A percentile compares a stretch with the other conserved stretches of the same genome.
phyloP scores from a whole-genome alignment of 2,888 invertebrate genomes.

The Silvanus unidentatus region DNA sequence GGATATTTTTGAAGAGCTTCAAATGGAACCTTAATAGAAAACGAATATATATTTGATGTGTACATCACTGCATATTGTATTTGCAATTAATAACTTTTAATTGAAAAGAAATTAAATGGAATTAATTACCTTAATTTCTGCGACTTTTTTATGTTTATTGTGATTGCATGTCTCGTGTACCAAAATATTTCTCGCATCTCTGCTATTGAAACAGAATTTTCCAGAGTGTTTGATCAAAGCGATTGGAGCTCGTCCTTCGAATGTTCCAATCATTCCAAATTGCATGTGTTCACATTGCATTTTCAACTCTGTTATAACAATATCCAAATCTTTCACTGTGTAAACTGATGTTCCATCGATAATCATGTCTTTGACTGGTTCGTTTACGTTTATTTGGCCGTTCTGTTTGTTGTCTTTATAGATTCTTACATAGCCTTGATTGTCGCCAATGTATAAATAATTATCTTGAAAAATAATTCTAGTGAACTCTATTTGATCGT shows the following conservation, averaged over 20 bases:
- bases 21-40: too few relatives aligned
- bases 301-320: constrained; percentile 57
- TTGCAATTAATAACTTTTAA: too few relatives aligned
- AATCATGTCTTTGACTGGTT: constrained; percentile 59
- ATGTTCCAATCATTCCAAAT: constrained; percentile 46
- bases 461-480: constrained; percentile 41
- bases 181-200: constrained; percentile 52
- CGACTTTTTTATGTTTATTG: constrained; percentile 49
- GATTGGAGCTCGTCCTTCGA: constrained; percentile 55
- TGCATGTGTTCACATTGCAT: constrained; percentile 40
- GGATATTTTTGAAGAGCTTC: too few relatives aligned
- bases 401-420: constrained; percentile 51
- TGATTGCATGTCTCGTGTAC: constrained; percentile 49
- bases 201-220: constrained; percentile 42
- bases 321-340: constrained; percentile 57
- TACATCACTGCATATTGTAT: too few relatives aligned
- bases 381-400: constrained; percentile 43
- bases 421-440: constrained; percentile 56
- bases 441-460: constrained; percentile 55
- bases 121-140: constrained; percentile 53
- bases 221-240: constrained; percentile 43
- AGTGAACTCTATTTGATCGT: constrained; percentile 46
- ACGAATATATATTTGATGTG: too few relatives aligned
- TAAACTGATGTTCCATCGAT: constrained; percentile 52
- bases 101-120: too few relatives aligned